Conservation (phyloP, 2,888 invertebrate genomes). For the Epiblema foenella region DNA sequence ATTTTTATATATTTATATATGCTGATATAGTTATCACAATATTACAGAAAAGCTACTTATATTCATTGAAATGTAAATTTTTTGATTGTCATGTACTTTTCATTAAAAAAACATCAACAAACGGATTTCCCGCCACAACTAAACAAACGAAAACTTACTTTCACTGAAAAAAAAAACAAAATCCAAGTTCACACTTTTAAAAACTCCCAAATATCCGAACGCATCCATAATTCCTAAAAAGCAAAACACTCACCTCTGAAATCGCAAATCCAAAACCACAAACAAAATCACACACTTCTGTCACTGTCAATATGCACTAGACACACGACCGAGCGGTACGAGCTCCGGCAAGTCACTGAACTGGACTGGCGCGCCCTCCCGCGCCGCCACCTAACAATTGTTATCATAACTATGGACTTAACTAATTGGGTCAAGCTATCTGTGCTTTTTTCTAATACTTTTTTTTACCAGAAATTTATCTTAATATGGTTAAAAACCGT, state of each 20-base stretch:
- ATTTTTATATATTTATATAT: too few species aligned
- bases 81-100: not conserved
- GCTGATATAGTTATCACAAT: too few species aligned
- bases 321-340: conserved; percentile 58
- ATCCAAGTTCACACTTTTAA: not conserved
- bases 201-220: not conserved
- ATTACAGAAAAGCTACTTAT: too few species aligned
- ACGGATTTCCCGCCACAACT: conserved; percentile 15
- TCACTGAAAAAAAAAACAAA: conserved; percentile 6
- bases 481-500: not conserved
- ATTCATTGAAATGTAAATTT: too few species aligned
- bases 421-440: conserved; percentile 72
- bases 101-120: not conserved
- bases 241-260: conserved; percentile 32
- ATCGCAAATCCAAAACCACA: conserved; percentile 47
- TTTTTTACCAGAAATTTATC: conserved; percentile 13
- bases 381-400: conserved; percentile 66
- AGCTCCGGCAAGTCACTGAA: conserved; percentile 75
- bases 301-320: conserved; percentile 57
- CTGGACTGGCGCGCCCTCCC: conserved; percentile 61
- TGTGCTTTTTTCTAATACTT: conserved; percentile 15
- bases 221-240: not conserved
- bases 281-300: conserved; percentile 66
- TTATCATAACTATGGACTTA: conserved; percentile 75
- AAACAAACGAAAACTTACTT: not conserved